Base-by-base conservation (phyloP, 2,888 invertebrate species). In the Amiota minor region DNA sequence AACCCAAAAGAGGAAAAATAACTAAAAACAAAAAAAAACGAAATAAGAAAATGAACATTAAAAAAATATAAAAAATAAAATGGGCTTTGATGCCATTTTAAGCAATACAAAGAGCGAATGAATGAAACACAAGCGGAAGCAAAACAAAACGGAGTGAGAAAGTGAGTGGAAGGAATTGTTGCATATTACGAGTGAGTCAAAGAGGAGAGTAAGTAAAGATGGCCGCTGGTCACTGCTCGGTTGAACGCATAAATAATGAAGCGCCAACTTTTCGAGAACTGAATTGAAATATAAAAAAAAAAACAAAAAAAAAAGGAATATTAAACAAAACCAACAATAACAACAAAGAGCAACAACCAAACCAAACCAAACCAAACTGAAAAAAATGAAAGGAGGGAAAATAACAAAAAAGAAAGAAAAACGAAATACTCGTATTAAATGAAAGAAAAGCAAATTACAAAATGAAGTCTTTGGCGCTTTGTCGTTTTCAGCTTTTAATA, bases 361-460 rank as follows among this genome's bases (percentile, higher is more conserved):
- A 55, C 0, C n/a, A 50, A 69, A 23, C 11, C 12, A 1, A 18
- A 50, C 9, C 55, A 12, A 45, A 23, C n/a, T n/a, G n/a, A n/a
- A 35, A 45, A 70, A 49, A 49, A 2, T 18, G n/a, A 50, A 20
- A 49, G 53, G 12, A 49, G 12, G 16, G 18, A 12, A 35, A 65
- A 35, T n/a, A 23, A 14, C 20, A 50, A 70, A 62, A 47, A 46
- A 18, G 45, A 49, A 50, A 16, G 23, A 14, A 61, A 59, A 11
- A 14, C 3, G 23, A 70, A 53, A 46, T 12, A 49, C 53, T n/a
- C n/a, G n/a, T n/a, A n/a, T n/a, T 45, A 35, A 69, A 69, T 69
- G n/a, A 14, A 53, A 69, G 55, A 53, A 23, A 76, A 64, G 70
- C 65, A 72, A 71, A 72, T 76, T 50, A 47, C 53, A 70, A 76